These are phyloP conservation scores for Arctopsyche grandis DNA, from an alignment of 1,140 invertebrate genomes.

Conservation along the genomic window DNA sequence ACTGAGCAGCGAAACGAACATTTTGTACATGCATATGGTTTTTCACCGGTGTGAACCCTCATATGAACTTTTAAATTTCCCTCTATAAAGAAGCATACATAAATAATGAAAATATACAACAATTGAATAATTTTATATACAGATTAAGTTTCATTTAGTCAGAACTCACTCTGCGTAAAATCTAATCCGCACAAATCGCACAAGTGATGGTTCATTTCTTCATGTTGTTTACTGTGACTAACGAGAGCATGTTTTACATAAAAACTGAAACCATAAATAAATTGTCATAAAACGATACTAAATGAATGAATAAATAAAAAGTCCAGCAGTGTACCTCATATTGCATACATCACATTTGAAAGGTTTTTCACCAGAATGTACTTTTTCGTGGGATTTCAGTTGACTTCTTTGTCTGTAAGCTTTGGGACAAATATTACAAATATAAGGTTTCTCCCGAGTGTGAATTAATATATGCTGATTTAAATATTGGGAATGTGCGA, in stretches of 20 bases:
- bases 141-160: neutral
- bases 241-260: slow-evolving; percentile 40
- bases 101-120: neutral
- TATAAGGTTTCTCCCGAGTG: slow-evolving; percentile 54
- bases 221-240: slow-evolving; percentile 50
- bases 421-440: slow-evolving; percentile 53
- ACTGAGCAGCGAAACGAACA: slow-evolving; percentile 57
- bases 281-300: neutral
- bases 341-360: slow-evolving; percentile 56
- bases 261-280: slow-evolving; percentile 46
- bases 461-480: slow-evolving; percentile 54
- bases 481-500: slow-evolving; percentile 45
- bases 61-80: slow-evolving; percentile 54
- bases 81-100: slow-evolving; percentile 38
- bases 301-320: neutral
- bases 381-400: slow-evolving; percentile 45
- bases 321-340: slow-evolving; percentile 47
- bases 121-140: slow-evolving; percentile 5
- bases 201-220: slow-evolving; percentile 44
- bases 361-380: slow-evolving; percentile 55
- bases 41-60: slow-evolving; percentile 67
- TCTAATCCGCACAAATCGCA: slow-evolving; percentile 49
- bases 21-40: slow-evolving; percentile 66
- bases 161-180: slow-evolving; percentile 45
- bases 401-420: slow-evolving; percentile 54